These are phyloP conservation scores for Eupeodes corollae DNA, from an alignment of 1,140 invertebrate genomes.

Conservation along the genomic window DNA sequence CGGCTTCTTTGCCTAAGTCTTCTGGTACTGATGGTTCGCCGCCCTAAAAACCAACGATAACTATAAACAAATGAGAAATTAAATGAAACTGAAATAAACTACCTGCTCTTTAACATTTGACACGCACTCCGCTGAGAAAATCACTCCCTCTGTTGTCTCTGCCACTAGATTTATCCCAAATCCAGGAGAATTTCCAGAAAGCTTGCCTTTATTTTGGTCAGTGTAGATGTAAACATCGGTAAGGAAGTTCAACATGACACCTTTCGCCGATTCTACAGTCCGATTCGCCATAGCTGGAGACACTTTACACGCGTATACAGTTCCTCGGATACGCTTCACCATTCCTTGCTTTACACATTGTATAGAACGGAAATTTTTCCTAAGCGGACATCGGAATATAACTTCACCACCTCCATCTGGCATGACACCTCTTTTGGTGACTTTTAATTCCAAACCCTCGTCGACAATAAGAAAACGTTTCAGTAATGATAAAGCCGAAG, in stretches of 20 bases:
- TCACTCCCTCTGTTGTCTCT: conserved; percentile 81
- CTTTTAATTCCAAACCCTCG: conserved; percentile 77
- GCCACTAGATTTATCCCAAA: conserved; percentile 86
- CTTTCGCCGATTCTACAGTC: conserved; percentile 86
- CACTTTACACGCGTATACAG: conserved; percentile 53
- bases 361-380: conserved; percentile 43
- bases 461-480: conserved; percentile 78
- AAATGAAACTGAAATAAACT: not conserved
- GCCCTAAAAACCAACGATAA: conserved; percentile 22
- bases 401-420: conserved; percentile 89
- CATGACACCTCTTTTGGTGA: conserved; percentile 67
- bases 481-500: conserved; percentile 65
- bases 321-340: conserved; percentile 85
- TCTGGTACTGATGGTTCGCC: conserved; percentile 65
- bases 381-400: conserved; percentile 74
- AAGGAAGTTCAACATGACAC: conserved; percentile 79
- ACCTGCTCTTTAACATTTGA: conserved; percentile 26
- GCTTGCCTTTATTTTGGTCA: conserved; percentile 76
- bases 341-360: conserved; percentile 72
- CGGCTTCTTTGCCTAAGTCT: conserved; percentile 77
- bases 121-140: conserved; percentile 58
- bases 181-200: conserved; percentile 77
- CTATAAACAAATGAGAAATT: not conserved
- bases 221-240: conserved; percentile 93
- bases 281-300: conserved; percentile 85